These are phyloP conservation scores for Caprella mutica DNA, from an alignment of 2,888 invertebrate species.

Conservation along the genomic window DNA sequence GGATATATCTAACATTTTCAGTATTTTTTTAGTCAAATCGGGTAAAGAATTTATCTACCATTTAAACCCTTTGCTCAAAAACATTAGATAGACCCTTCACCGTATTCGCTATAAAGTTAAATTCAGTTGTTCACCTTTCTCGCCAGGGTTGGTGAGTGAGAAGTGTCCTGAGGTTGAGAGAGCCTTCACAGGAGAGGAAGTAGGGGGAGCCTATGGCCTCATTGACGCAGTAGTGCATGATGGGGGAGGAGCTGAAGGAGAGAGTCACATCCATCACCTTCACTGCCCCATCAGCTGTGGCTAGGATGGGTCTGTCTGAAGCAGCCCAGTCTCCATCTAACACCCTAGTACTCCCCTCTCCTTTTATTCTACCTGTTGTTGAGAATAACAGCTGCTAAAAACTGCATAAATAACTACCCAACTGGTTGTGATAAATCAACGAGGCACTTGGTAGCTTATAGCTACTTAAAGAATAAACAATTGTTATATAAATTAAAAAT, in stretches of 20 bases:
- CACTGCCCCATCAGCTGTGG: slow-evolving; percentile 46
- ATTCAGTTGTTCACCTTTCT: too few species aligned
- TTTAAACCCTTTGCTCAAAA: too few species aligned
- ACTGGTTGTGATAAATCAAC: too few species aligned
- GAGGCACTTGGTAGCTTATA: too few species aligned
- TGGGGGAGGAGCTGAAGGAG: slow-evolving; percentile 40
- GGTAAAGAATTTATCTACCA: too few species aligned
- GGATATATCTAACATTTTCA: too few species aligned
- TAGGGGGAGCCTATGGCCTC: slow-evolving; percentile 38
- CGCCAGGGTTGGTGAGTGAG: slow-evolving; percentile 44
- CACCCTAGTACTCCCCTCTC: slow-evolving; percentile 35
- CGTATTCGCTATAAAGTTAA: slow-evolving; percentile 38
- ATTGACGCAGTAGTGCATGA: slow-evolving; percentile 38
- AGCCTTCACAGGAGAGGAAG: slow-evolving; percentile 36
- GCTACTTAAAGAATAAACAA: too few species aligned
- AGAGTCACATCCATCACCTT: slow-evolving; percentile 44
- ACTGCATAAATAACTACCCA: too few species aligned
- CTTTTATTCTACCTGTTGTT: slow-evolving; percentile 7
- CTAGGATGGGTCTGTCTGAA: slow-evolving; percentile 46
- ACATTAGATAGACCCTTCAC: too few species aligned
- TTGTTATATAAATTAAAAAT: too few species aligned
- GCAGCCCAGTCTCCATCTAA: slow-evolving; percentile 49
- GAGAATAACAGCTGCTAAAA: too few species aligned
- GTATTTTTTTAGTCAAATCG: too few species aligned
- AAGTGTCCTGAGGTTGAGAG: slow-evolving; percentile 42